A percentile compares a stretch with the other conserved stretches of the same genome.
Conservation (phyloP, 1,140 invertebrate genomes). For the Neodiprion lecontei region DNA sequence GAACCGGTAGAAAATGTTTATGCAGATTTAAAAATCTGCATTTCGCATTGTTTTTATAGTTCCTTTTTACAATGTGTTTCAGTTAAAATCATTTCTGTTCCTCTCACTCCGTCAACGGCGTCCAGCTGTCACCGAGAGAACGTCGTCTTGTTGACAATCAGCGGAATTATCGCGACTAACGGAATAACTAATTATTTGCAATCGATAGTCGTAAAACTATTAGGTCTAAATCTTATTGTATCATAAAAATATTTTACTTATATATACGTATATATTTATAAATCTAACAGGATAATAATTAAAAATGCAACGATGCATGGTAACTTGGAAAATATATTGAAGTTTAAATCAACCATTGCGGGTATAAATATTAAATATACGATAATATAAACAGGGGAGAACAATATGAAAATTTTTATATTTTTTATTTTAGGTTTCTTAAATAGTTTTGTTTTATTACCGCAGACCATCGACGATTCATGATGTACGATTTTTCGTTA, state of each 20-base stretch:
- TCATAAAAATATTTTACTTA: background rate
- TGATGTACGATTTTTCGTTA: too few relatives aligned
- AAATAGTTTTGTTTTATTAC: too few relatives aligned
- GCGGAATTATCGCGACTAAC: background rate
- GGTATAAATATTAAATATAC: too few relatives aligned
- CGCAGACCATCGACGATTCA: too few relatives aligned
- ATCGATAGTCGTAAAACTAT: background rate
- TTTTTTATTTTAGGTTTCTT: too few relatives aligned
- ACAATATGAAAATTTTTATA: too few relatives aligned
- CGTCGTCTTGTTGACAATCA: background rate
- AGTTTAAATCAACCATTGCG: background rate
- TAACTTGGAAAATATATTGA: background rate
- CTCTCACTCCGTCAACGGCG: background rate
- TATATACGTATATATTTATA: background rate
- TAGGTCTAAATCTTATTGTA: background rate
- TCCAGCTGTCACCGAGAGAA: background rate
- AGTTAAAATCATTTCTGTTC: background rate
- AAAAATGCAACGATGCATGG: background rate
- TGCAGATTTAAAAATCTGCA: too few relatives aligned
- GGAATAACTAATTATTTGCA: background rate
- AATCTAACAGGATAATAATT: background rate
- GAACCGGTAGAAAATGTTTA: too few relatives aligned
- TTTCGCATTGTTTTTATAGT: too few relatives aligned
- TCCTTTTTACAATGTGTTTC: background rate
- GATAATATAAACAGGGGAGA: too few relatives aligned